phyloP scores from a whole-genome alignment of 2,113 vertebrate species.

The Connochaetes taurinus region DNA sequence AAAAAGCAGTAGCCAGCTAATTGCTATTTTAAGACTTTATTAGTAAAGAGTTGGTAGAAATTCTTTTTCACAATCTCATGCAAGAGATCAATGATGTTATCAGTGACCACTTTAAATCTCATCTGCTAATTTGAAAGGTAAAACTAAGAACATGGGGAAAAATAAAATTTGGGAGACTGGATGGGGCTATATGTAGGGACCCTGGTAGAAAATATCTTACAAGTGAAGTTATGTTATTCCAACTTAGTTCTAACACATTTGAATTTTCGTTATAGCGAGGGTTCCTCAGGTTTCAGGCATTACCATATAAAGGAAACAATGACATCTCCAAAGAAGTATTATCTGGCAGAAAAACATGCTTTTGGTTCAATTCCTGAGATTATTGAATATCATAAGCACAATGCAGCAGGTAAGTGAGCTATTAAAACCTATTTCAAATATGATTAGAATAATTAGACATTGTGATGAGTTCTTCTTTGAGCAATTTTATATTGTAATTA shows the following conservation, averaged over 20 bases:
- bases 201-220: not conserved
- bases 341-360: slow-evolving; percentile 91
- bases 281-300: slow-evolving; percentile 83
- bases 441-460: not conserved
- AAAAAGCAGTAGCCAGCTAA: not conserved
- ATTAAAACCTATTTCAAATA: not conserved
- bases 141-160: not conserved
- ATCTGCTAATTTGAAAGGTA: not conserved
- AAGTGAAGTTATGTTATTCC: not conserved
- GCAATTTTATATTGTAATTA: not conserved
- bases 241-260: not conserved
- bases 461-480: not conserved
- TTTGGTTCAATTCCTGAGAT: slow-evolving; percentile 92
- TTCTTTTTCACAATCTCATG: not conserved
- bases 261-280: slow-evolving; percentile 78
- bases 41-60: not conserved
- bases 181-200: not conserved
- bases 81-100: not conserved
- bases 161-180: not conserved
- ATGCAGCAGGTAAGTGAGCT: slow-evolving; percentile 88
- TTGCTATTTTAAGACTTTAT: not conserved
- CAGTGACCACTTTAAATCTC: not conserved
- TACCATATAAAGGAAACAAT: slow-evolving; percentile 90
- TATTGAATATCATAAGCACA: slow-evolving; percentile 96
- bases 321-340: slow-evolving; percentile 82